These are phyloP conservation scores for Solea senegalensis DNA, from an alignment of 2,113 vertebrate species.

Conservation along the genomic window DNA sequence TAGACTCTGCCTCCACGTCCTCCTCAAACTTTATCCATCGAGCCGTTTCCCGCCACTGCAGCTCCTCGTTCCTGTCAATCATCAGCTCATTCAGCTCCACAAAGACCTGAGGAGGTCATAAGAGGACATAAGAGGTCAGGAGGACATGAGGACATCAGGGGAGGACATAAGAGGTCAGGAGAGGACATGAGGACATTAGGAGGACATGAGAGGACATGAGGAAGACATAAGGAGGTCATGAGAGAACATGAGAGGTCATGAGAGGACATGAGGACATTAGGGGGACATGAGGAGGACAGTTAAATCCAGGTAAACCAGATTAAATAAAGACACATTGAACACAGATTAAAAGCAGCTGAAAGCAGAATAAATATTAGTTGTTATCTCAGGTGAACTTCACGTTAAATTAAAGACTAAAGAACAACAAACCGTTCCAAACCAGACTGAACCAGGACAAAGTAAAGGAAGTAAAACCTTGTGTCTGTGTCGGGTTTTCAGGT, in stretches of 20 bases:
- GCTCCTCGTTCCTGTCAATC: conserved; percentile 91
- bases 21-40: conserved; percentile 97
- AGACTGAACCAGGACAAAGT: neutral
- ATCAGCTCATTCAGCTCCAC: conserved; percentile 94
- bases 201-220: no score
- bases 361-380: no score
- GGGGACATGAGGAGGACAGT: no score
- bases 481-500: conserved; percentile 21
- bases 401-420: neutral
- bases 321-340: no score
- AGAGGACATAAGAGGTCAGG: neutral
- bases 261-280: no score
- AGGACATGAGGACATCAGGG: no score
- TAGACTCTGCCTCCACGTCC: conserved; percentile 91
- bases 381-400: no score
- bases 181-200: neutral
- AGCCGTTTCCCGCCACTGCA: conserved; percentile 93
- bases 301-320: no score
- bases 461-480: conserved; percentile 28
- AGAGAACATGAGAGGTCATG: no score
- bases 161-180: no score
- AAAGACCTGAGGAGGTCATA: conserved; percentile 82
- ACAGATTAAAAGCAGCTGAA: no score
- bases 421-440: neutral
- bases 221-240: neutral